Evolutionary conservation across 2,113 vertebrate species (phyloP).

Genomic region (Centropristis striata): DNA sequence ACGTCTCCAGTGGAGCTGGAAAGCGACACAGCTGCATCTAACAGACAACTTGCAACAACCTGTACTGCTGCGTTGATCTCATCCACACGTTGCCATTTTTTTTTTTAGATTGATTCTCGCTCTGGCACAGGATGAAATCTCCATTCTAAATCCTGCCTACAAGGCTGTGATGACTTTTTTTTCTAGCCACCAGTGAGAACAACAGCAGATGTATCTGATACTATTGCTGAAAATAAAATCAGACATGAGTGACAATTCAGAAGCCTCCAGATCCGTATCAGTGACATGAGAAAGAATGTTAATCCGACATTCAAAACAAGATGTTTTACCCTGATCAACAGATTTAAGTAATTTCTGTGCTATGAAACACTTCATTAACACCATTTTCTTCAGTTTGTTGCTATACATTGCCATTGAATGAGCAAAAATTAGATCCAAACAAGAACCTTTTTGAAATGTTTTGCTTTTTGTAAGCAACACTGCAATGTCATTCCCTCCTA

Average conservation of each 20-base stretch:
- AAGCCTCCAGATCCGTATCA: neutral
- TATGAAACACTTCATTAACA: neutral
- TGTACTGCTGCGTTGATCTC: neutral
- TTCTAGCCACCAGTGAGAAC: neutral
- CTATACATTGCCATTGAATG: conserved; percentile 10
- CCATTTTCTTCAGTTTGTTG: neutral
- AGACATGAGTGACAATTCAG: neutral
- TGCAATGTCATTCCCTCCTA: conserved; percentile 23
- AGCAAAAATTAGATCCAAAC: neutral
- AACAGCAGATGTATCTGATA: neutral
- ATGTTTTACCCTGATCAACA: neutral
- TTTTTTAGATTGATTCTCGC: conserved; percentile 12
- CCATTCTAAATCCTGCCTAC: conserved; percentile 1
- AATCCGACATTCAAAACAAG: neutral
- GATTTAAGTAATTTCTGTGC: neutral
- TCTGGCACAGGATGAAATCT: conserved; percentile 4
- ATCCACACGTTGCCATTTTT: conserved; percentile 9
- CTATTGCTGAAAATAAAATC: neutral
- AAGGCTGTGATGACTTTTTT: neutral
- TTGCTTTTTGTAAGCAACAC: conserved; percentile 8
- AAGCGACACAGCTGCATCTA: no score
- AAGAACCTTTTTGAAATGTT: neutral
- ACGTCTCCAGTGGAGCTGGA: conserved; percentile 19
- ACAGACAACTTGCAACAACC: neutral
- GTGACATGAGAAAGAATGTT: neutral